Conservation (phyloP, 2,797 vertebrate species). For the Anolis apletophallus region DNA sequence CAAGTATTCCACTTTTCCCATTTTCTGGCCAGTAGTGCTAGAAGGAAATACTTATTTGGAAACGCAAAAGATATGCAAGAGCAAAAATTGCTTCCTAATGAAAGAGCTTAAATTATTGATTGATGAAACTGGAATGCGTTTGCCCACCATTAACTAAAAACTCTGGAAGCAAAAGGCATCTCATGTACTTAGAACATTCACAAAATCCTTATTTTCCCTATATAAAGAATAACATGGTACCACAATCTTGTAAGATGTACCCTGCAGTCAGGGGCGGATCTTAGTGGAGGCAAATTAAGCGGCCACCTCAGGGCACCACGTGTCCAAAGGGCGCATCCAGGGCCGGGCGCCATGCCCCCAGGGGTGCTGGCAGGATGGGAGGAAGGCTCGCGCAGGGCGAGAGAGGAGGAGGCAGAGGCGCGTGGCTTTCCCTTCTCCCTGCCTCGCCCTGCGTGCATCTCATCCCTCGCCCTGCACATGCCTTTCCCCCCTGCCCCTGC, state of each 20-base stretch:
- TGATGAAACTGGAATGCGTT: conserved; percentile 19
- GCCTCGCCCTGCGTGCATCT: too few relatives aligned
- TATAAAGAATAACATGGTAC: background rate
- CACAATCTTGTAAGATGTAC: background rate
- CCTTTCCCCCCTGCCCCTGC: too few relatives aligned
- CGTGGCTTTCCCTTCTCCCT: too few relatives aligned
- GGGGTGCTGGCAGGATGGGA: too few relatives aligned
- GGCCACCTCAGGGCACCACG: too few relatives aligned
- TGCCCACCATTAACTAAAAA: background rate
- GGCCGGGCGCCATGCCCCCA: too few relatives aligned
- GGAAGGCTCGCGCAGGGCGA: too few relatives aligned
- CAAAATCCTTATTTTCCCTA: background rate
- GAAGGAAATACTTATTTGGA: background rate
- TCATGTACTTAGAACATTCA: background rate
- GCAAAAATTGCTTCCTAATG: background rate
- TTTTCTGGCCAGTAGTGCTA: background rate
- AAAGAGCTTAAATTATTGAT: background rate
- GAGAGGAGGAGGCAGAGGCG: too few relatives aligned
- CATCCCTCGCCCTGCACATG: too few relatives aligned
- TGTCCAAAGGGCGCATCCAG: too few relatives aligned
- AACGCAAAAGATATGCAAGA: background rate
- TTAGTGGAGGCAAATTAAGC: too few relatives aligned
- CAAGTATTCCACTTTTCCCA: background rate
- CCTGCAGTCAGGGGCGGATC: too few relatives aligned
- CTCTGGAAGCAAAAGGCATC: background rate